Evolutionary conservation across 2,113 vertebrate species (phyloP), one percentile per base, ranked within the genome.

Genomic region (Pongo pygmaeus): DNA sequence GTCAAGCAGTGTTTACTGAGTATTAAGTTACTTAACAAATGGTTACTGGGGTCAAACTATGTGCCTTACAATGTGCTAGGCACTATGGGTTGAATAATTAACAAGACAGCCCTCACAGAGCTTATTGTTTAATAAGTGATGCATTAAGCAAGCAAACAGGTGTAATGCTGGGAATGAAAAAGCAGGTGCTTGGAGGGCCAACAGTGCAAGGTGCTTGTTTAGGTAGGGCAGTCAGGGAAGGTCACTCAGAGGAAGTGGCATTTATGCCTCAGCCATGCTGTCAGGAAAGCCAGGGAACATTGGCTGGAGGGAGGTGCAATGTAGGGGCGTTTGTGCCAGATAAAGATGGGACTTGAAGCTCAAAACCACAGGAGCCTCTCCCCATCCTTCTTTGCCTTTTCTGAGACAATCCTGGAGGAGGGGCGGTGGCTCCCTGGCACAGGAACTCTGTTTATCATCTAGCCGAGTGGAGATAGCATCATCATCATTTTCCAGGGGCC

Each of bases 401-500:
- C 78, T 50, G 48, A 92, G 78, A 27, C 0, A 10, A 84, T 20
- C 10, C 22, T 46, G 69, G 64, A 74, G 72, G 79, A 86, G 32
- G 43, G 67, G 25, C 17, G 0, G 18, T 55, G 48, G 48, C 20
- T 94, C 48, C 80, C 48, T 22, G 61, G 84, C 38, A 38, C 0
- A 8, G 67, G 59, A 91, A 38, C 22, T 69, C 67, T 95, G 77
- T 83, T 95, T 96, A 79, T 96, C 95, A 92, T 95, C 70, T 32
- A 80, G 57, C 35, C 0, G 0, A 8, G n/a, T 14, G 8, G 59
- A 89, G 95, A 95, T 94, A 92, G 40, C 96, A 97, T 93, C 95
- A 43, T 89, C 67, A 72, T 95, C 83, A 93, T 93, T 97, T 96
- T 94, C 83, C 94, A 97, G 94, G 78, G 97, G 61, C 85, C 91